Evolutionary conservation across 1,140 invertebrate species (phyloP), one percentile per base, ranked within the genome.

Genomic region (Dryas iulia): DNA sequence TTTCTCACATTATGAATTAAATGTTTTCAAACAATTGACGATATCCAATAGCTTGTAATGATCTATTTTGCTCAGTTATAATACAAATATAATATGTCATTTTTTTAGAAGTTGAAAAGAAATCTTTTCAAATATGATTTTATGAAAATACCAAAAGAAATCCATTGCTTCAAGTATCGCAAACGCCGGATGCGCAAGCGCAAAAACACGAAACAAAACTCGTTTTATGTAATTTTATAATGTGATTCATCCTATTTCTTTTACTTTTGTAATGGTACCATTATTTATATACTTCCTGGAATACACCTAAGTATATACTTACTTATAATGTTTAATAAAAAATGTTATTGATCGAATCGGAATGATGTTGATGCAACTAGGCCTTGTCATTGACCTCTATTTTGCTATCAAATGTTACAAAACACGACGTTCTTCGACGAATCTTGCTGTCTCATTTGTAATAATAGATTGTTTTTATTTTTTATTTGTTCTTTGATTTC

Each of bases 381-480:
- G 79, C 82, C 76, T 88, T 90, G 86, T 90, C 86, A 88, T 84
- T 90, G 84, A 90, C 86, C 86, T 84, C 84, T 88, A 86, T 87
- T 89, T 84, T 72, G 85, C 81, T 82, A 87, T 78, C 70, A 74
- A 76, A 74, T 75, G 74, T 78, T 78, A 80, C 61, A 60, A 66
- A 66, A 65, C 73, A 77, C 78, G 77, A 77, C 52, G 64, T 76
- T 79, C 78, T 72, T 70, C 71, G 72, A 75, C 74, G 81, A 77
- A 76, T 79, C 75, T 82, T 70, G 78, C 77, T 76, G 58, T 71
- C 66, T 74, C 63, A 71, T 71, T 70, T 59, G 25, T 47, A 25
- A 61, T 66, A 66, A 66, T 61, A 31, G 11, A n/a, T 66, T n/a
- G 6, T 39, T 8, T 39, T 1, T 39, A 39, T 39, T 14, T 39